phyloP scores from a whole-genome alignment of 1,140 invertebrate species.

The Ceratosolen solmsi region DNA sequence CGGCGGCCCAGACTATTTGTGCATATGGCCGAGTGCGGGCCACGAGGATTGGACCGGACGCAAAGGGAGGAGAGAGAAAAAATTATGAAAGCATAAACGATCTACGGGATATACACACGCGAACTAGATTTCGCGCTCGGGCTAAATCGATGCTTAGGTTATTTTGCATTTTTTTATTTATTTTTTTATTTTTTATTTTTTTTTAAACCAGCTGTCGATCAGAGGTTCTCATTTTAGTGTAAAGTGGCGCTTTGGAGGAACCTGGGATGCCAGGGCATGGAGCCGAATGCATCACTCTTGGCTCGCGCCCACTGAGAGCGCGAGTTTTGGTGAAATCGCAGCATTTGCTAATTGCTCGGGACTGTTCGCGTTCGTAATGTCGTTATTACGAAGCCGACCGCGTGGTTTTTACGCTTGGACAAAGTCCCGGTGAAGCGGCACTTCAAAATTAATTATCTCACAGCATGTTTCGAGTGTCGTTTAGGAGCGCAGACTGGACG shows the following conservation, averaged over 20 bases:
- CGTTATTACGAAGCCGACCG: too few species aligned
- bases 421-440: too few species aligned
- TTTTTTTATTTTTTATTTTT: too few species aligned
- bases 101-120: conserved; percentile 54
- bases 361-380: too few species aligned
- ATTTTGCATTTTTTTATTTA: conserved; percentile 66
- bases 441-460: not conserved
- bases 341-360: too few species aligned
- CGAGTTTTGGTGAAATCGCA: too few species aligned
- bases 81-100: conserved; percentile 55
- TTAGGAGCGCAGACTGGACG: not conserved
- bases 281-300: too few species aligned
- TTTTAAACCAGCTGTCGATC: conserved; percentile 65
- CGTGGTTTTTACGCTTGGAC: too few species aligned
- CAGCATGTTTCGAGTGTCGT: not conserved
- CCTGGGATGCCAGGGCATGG: too few species aligned
- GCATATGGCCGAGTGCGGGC: conserved; percentile 55
- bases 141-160: conserved; percentile 60
- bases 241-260: too few species aligned
- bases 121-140: conserved; percentile 50
- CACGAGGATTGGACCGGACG: not conserved
- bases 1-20: conserved; percentile 54
- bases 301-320: too few species aligned
- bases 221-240: conserved; percentile 63
- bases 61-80: conserved; percentile 38